A percentile compares a stretch with the other conserved stretches of the same genome.
Conservation (phyloP, 2,113 vertebrate genomes). For the Pterocles orientalis region DNA sequence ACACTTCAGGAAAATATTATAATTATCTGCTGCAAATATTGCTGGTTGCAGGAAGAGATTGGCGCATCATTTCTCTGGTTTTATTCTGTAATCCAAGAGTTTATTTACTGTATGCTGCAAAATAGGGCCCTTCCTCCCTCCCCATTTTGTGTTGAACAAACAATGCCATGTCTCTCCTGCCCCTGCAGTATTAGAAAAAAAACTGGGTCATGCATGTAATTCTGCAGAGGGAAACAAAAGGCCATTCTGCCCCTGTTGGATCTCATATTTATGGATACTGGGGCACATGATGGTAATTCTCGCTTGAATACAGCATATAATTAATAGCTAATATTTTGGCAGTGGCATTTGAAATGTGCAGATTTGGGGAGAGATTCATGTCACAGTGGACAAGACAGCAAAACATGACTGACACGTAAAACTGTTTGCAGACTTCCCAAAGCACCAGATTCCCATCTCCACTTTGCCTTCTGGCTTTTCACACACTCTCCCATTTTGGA, state of each 20-base stretch:
- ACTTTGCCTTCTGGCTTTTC: background rate
- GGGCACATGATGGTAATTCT: conserved; percentile 18
- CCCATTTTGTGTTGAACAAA: conserved; percentile 31
- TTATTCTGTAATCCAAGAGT: background rate
- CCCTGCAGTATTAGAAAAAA: conserved; percentile 24
- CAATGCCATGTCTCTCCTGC: conserved; percentile 37
- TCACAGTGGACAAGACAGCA: background rate
- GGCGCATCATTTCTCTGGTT: background rate
- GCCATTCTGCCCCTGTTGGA: conserved; percentile 4
- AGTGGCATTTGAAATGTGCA: background rate
- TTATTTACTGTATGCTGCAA: conserved; percentile 24
- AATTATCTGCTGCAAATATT: background rate
- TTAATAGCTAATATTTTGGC: conserved; percentile 39
- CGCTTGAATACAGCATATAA: background rate
- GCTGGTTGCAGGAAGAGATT: background rate
- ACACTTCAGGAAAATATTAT: background rate
- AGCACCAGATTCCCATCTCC: background rate
- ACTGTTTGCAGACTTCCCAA: background rate
- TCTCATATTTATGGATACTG: conserved; percentile 7
- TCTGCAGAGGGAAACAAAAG: conserved; percentile 51
- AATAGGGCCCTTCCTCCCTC: conserved; percentile 30
- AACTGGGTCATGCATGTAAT: conserved; percentile 54
- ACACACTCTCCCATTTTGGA: background rate
- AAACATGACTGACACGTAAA: background rate
- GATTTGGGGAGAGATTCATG: background rate